Conservation (phyloP, 2,797 vertebrate species). For the Pangasius krempfi region DNA sequence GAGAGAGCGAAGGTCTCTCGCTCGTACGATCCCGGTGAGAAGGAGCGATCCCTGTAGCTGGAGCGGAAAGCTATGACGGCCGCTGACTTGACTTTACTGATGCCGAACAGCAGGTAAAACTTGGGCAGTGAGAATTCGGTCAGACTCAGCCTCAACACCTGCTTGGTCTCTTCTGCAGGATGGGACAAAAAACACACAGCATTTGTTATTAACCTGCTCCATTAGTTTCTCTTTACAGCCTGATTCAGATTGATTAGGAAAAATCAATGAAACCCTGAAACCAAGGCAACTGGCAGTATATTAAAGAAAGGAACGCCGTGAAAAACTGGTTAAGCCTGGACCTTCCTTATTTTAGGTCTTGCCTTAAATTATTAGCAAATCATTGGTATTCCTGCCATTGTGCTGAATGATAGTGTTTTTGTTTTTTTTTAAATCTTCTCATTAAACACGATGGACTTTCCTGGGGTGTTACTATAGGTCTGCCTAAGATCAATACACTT, state of each 20-base stretch:
- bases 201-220: background rate
- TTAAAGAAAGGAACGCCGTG: background rate
- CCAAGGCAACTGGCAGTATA: background rate
- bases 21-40: conserved; percentile 97
- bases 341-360: background rate
- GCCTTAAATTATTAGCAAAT: background rate
- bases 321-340: background rate
- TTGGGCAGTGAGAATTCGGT: conserved; percentile 98
- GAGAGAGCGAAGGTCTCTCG: conserved; percentile 95
- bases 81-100: conserved; percentile 98
- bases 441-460: background rate
- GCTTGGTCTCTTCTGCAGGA: conserved; percentile 95
- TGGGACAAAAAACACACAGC: background rate
- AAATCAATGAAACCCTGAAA: background rate
- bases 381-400: background rate
- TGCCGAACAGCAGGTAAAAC: conserved; percentile 97
- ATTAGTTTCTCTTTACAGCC: background rate
- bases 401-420: background rate
- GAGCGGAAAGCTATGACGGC: conserved; percentile 98
- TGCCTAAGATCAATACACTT: too few relatives aligned
- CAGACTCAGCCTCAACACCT: conserved; percentile 92
- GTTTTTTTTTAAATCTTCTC: background rate
- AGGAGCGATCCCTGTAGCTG: conserved; percentile 96
- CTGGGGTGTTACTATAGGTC: background rate
- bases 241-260: background rate